A percentile compares a stretch with the other conserved stretches of the same genome.
Evolutionary conservation across 2,113 vertebrate genomes (phyloP).

Genomic region (Prunella himalayana): DNA sequence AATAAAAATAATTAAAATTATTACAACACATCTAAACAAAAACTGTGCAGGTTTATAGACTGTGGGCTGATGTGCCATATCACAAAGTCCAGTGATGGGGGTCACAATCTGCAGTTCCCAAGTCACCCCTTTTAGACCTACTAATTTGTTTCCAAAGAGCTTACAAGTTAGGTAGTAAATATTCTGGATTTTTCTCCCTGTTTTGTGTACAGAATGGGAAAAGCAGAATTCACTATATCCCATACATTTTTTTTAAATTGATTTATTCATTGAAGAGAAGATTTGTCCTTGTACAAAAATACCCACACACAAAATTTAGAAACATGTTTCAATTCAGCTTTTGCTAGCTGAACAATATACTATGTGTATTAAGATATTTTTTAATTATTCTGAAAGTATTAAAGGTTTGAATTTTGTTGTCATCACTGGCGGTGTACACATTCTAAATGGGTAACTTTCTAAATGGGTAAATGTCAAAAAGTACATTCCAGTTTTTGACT

Average conservation of each 20-base stretch:
- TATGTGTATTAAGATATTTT: not conserved
- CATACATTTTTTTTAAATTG: not conserved
- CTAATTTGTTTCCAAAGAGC: not conserved
- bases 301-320: not conserved
- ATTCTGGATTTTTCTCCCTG: not conserved
- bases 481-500: not conserved
- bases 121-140: not conserved
- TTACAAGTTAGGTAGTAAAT: not conserved
- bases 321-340: not conserved
- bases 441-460: not conserved
- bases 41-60: not conserved
- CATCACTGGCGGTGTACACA: rapidly evolving
- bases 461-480: too few species aligned
- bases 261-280: not conserved
- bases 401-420: not conserved
- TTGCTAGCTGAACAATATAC: not conserved
- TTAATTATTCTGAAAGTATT: not conserved
- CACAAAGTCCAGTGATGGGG: not conserved
- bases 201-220: not conserved
- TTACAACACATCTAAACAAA: not conserved
- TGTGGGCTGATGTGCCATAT: not conserved
- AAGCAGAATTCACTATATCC: not conserved
- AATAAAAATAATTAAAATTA: not conserved
- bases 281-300: not conserved
- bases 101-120: not conserved